Conservation (phyloP, 1,140 invertebrate genomes). For the Oreohelix idahoensis region DNA sequence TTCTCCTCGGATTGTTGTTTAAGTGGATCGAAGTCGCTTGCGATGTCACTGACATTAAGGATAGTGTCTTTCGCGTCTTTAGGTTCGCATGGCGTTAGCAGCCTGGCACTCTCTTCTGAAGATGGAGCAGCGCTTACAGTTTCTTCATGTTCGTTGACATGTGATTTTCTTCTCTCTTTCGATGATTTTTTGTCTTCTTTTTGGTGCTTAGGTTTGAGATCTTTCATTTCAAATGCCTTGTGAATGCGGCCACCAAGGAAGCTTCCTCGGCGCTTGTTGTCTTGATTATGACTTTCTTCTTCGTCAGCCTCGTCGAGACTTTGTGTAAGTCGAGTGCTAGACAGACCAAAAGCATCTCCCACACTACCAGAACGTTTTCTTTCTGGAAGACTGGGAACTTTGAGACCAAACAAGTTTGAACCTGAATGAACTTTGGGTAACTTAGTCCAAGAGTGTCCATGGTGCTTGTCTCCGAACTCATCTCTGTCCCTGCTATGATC, state of each 20-base stretch:
- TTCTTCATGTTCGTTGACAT: constrained; percentile 43
- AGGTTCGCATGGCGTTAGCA: constrained; percentile 30
- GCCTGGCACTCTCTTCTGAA: constrained; percentile 34
- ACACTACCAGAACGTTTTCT: constrained; percentile 66
- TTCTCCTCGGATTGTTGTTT: not conserved
- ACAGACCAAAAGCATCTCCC: constrained; percentile 53
- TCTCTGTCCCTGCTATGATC: constrained; percentile 57
- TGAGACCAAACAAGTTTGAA: constrained; percentile 66
- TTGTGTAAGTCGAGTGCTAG: constrained; percentile 28
- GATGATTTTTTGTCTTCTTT: constrained; percentile 44
- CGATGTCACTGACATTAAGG: not conserved
- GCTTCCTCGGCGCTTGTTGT: constrained; percentile 50
- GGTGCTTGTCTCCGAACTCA: constrained; percentile 46
- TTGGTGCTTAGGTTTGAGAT: constrained; percentile 39
- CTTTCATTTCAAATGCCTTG: constrained; percentile 50
- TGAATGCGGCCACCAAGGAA: constrained; percentile 50
- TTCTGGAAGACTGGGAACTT: constrained; percentile 59
- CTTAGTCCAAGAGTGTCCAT: constrained; percentile 53
- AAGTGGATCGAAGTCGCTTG: not conserved
- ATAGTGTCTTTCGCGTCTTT: constrained; percentile 17
- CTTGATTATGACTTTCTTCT: constrained; percentile 18
- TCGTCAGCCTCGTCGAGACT: constrained; percentile 46
- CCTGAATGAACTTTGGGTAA: constrained; percentile 67
- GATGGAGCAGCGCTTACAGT: constrained; percentile 6
- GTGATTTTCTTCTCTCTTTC: constrained; percentile 3